phyloP scores from a whole-genome alignment of 2,888 invertebrate species.

The Hartigia nigra region DNA sequence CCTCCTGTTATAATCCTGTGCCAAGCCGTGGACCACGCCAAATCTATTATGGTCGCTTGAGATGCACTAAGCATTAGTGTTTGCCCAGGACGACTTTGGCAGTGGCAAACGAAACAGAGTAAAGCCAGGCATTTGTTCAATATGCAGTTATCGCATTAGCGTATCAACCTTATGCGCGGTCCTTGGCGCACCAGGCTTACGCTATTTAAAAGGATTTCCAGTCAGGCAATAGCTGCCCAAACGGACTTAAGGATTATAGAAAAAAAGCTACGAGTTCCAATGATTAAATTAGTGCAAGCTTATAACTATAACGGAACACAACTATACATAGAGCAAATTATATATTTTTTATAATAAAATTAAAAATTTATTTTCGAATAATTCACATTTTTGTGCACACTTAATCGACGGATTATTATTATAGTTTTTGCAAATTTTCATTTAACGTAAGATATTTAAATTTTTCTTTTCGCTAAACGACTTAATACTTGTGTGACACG shows the following conservation, averaged over 20 bases:
- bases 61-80: slow-evolving; percentile 1
- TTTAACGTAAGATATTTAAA: no score
- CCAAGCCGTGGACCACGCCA: slow-evolving; percentile 41
- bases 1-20: slow-evolving; percentile 52
- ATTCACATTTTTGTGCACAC: not conserved
- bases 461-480: not conserved
- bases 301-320: no score
- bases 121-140: not conserved
- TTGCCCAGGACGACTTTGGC: not conserved
- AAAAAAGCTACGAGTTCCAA: no score
- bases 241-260: no score
- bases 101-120: not conserved
- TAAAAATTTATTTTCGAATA: not conserved
- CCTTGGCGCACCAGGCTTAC: not conserved
- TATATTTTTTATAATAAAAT: not conserved
- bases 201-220: no score
- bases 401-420: not conserved
- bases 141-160: not conserved
- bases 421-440: not conserved
- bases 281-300: no score
- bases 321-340: no score
- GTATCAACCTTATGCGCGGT: not conserved
- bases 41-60: slow-evolving; percentile 45
- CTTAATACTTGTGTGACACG: no score
- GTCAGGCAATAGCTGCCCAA: no score